Conservation (phyloP, 2,797 vertebrate species). For the Rhabdophis nuchalis region DNA sequence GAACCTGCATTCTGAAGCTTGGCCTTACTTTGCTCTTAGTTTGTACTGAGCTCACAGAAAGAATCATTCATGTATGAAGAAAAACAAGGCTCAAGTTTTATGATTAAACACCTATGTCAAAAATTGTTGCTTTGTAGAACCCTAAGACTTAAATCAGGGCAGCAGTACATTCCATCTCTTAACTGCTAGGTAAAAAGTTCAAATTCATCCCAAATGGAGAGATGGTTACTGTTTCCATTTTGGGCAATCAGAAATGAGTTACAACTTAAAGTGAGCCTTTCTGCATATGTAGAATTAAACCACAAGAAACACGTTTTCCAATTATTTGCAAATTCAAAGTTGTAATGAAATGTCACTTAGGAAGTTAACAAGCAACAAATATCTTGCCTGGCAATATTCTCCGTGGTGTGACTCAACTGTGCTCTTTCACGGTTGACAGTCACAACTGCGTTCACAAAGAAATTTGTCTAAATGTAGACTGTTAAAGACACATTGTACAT, state of each 20-base stretch:
- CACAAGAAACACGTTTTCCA: slow-evolving; percentile 29
- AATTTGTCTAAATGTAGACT: slow-evolving; percentile 10
- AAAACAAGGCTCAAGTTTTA: slow-evolving; percentile 53
- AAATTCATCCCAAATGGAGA: slow-evolving; percentile 51
- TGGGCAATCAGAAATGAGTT: slow-evolving; percentile 55
- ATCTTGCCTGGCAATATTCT: neutral
- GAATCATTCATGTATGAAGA: slow-evolving; percentile 68
- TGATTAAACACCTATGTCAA: slow-evolving; percentile 57
- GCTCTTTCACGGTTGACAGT: neutral
- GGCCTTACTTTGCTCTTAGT: slow-evolving; percentile 65
- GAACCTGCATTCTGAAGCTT: slow-evolving; percentile 66
- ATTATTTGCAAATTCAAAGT: slow-evolving; percentile 1
- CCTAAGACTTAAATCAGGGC: slow-evolving; percentile 47
- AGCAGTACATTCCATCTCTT: slow-evolving; percentile 64
- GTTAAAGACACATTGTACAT: rapidly evolving
- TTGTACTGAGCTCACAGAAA: slow-evolving; percentile 66
- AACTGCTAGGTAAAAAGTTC: slow-evolving; percentile 63
- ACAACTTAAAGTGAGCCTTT: slow-evolving; percentile 7
- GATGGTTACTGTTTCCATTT: slow-evolving; percentile 56
- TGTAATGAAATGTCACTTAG: slow-evolving; percentile 27
- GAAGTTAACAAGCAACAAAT: neutral
- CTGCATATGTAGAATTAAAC: slow-evolving; percentile 12
- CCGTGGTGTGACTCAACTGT: slow-evolving; percentile 18
- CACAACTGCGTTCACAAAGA: neutral
- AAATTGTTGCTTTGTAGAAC: slow-evolving; percentile 70